phyloP scores from a whole-genome alignment of 2,113 vertebrate genomes.

The Candoia aspera region DNA sequence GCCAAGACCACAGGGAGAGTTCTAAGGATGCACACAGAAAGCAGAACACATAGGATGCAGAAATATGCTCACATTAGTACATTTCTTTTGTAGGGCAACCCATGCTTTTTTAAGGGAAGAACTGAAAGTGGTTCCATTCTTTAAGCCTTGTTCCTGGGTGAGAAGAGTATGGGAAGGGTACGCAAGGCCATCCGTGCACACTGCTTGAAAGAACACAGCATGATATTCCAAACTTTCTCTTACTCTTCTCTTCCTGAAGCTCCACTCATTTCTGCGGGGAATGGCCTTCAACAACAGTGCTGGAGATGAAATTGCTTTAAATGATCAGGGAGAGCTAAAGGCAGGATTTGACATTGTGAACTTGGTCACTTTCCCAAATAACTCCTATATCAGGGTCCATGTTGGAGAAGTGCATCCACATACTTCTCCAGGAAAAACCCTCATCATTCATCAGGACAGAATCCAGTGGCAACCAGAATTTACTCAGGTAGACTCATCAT shows the following conservation, averaged over 20 bases:
- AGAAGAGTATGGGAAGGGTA: too few species aligned
- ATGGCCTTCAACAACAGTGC: slow-evolving; percentile 8
- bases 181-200: too few species aligned
- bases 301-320: not conserved
- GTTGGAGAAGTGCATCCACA: not conserved
- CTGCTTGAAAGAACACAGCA: too few species aligned
- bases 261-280: slow-evolving; percentile 1
- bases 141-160: too few species aligned
- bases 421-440: not conserved
- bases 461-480: not conserved
- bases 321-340: not conserved
- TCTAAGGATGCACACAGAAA: too few species aligned
- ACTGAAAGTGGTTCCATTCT: too few species aligned
- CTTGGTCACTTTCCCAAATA: slow-evolving; percentile 4
- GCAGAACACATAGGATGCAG: too few species aligned
- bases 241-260: not conserved
- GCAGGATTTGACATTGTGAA: slow-evolving; percentile 18
- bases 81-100: too few species aligned
- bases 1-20: too few species aligned
- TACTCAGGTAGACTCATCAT: not conserved
- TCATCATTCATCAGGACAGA: not conserved
- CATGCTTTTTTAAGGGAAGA: too few species aligned
- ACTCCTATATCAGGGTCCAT: not conserved
- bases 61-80: too few species aligned
- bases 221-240: not conserved